Evolutionary conservation across 2,888 invertebrate genomes (phyloP), one percentile per base, ranked within the genome.

Genomic region (Gibbula magus): DNA sequence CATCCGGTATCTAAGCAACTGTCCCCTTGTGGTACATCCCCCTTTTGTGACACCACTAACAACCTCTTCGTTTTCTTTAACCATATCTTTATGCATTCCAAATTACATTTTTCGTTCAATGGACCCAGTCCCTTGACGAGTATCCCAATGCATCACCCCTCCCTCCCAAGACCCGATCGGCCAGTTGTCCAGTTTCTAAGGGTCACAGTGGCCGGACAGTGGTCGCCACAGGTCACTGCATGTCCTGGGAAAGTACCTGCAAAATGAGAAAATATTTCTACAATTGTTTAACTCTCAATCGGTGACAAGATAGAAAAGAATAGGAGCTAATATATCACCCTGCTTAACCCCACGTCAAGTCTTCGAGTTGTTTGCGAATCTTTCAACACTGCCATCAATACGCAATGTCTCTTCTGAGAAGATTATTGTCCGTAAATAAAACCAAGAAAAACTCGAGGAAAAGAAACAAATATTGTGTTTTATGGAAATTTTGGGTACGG

Each of bases 261-360:
- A 70, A 70, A 70, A 35, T 18, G 70, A 39, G 70, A 70, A 70
- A 70, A 70, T 70, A 70, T 70, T 70, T 70, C 70, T 70, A 20
- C 35, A 39, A 70, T 70, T 70, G 70, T 70, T 35, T 35, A 18
- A 70, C 29, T 70, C 35, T 70, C 70, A 35, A 70, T 70, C 35
- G 70, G 20, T 13, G 70, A 70, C 70, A 70, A 70, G 70, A 70
- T 70, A 70, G 70, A 70, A 35, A 70, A 35, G 35, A 70, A 70
- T 32, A 70, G 70, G 35, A n/a, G 18, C 32, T 35, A 70, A 70
- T 70, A 70, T 70, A 70, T 70, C 70, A 70, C 70, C 70, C 39
- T 39, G 70, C n/a, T 20, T 16, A 70, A 70, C 70, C 29, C 20
- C 70, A 35, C 70, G 20, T 70, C 35, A 39, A n/a, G 70, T 35